phyloP scores from a whole-genome alignment of 2,113 vertebrate genomes.

The Lepus timidus region DNA sequence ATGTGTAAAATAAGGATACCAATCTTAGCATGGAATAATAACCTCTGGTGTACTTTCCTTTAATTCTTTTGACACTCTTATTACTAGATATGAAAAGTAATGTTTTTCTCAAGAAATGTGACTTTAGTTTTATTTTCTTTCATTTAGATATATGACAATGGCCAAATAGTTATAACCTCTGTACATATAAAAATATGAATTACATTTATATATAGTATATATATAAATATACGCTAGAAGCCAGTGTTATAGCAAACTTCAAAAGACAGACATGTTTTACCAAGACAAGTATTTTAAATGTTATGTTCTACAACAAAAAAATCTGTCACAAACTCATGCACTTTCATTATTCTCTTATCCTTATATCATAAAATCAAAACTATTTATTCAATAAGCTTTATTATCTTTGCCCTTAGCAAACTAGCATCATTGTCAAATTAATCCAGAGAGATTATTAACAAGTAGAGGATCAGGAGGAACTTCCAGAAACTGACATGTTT shows the following conservation, averaged over 20 bases:
- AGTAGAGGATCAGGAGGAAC: not conserved
- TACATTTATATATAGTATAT: not conserved
- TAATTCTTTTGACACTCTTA: slow-evolving; percentile 34
- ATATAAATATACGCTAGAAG: not conserved
- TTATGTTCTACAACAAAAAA: not conserved
- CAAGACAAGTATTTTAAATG: slow-evolving; percentile 21
- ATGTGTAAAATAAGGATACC: slow-evolving; percentile 4
- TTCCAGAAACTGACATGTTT: not conserved
- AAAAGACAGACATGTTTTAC: not conserved
- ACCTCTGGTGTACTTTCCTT: not conserved
- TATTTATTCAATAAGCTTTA: not conserved
- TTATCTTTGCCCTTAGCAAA: not conserved
- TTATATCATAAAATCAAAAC: not conserved
- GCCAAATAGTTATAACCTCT: not conserved
- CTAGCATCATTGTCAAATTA: not conserved
- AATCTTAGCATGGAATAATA: not conserved
- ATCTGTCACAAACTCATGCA: not conserved
- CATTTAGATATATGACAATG: not conserved
- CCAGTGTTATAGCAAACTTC: not conserved
- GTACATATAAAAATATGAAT: not conserved
- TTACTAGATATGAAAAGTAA: not conserved
- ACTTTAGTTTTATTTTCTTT: slow-evolving; percentile 37
- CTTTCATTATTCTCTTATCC: not conserved
- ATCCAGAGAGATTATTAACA: not conserved
- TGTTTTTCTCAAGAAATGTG: slow-evolving; percentile 13